Evolutionary conservation across 2,113 vertebrate genomes (phyloP).

Genomic region (Balaeniceps rex): DNA sequence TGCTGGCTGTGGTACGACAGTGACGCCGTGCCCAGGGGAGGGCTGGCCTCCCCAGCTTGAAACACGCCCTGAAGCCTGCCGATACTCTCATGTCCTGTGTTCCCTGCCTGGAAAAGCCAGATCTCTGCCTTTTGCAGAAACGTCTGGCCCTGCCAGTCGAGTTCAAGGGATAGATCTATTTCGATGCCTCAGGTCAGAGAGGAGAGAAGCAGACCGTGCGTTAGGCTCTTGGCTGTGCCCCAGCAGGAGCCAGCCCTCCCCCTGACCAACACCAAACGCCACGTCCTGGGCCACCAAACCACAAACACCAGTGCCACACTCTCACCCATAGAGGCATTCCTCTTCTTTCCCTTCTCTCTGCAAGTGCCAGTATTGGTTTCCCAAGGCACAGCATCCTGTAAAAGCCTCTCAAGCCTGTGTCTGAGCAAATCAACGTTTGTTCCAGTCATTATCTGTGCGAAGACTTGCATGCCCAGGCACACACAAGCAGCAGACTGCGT

Average conservation of each 20-base stretch:
- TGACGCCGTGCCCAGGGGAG: fast-evolving
- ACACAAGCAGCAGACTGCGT: neutral
- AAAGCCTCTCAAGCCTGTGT: neutral
- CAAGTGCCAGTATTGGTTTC: neutral
- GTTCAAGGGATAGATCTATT: neutral
- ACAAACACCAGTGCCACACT: neutral
- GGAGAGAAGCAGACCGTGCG: neutral
- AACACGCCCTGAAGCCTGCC: neutral
- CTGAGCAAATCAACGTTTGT: neutral
- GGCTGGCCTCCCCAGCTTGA: neutral
- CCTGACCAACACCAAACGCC: neutral
- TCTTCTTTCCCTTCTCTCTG: neutral
- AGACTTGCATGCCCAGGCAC: neutral
- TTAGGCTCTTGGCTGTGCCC: neutral
- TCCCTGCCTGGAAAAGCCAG: neutral
- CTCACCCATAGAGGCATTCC: neutral
- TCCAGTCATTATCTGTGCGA: neutral
- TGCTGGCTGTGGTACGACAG: neutral
- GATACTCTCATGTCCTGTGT: neutral
- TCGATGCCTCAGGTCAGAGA: neutral
- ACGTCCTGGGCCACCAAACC: neutral
- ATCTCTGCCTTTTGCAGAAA: neutral
- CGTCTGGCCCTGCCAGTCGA: neutral
- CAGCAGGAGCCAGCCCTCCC: neutral
- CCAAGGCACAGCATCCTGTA: neutral